Evolutionary conservation across 2,888 invertebrate species (phyloP), one percentile per base, ranked within the genome.

Genomic region (Pandemis heparana): DNA sequence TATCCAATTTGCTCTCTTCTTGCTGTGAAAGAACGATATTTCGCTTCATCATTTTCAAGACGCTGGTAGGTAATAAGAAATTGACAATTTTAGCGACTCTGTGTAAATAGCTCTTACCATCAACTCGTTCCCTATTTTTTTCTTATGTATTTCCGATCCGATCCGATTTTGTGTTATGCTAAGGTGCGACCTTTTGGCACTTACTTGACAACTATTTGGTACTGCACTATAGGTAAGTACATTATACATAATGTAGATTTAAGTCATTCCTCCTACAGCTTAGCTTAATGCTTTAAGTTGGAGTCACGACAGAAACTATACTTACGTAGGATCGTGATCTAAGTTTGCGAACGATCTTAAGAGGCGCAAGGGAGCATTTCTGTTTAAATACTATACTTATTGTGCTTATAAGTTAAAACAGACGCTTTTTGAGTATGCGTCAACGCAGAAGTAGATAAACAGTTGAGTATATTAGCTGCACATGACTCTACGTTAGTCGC

Each of bases 1-100:
- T 71, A 70, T 70, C 32, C 38, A 56, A 61, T 72, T 70, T 70
- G 61, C 61, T 63, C 70, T 59, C 69, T 74, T 68, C 76, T 74
- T 60, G 63, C 38, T 71, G 70, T 76, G 75, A 75, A 69, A 77
- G 73, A 43, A 74, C 67, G 46, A 74, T 79, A 79, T 66, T 76
- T 70, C 10, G 65, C 60, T 61, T 51, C 41, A 65, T 71, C n/a
- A 65, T 65, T 71, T 66, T 60, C 48, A 66, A 59, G 60, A 32
- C 51, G 39, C 12, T 12, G 12, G 10, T 51, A 18, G 7, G 53
- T 56, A 61, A 71, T n/a, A 16, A 61, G 48, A 60, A 39, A 60
- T 39, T 60, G 60, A 39, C 60, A 60, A n/a, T 60, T 39, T 60
- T 60, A 60, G 6, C 7, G 16, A 39, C 6, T 38, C 7, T 39